Base-by-base conservation (phyloP, 2,797 vertebrate genomes). In the Pelodytes ibericus region DNA sequence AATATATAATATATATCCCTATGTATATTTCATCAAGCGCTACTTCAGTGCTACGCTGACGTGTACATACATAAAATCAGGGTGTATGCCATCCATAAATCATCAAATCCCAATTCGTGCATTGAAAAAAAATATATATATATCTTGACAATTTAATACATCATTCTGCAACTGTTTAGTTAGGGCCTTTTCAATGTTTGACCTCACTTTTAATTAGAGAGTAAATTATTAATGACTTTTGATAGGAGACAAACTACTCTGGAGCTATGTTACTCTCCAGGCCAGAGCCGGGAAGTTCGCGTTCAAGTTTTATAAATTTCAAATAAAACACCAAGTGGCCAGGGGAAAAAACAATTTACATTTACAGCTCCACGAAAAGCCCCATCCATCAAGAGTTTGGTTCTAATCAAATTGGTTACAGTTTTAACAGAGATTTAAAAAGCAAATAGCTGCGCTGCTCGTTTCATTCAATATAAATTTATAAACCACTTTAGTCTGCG, bases 201-300 rank as follows among this genome's bases (percentile, higher is more conserved):
- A 92, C 91, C 92, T 92, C 90, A 91, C 90, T 92, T 94, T 92
- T 94, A 93, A 94, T 93, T 92, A 93, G 92, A 91, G 91, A 85
- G 87, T 93, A 90, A 92, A 93, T 93, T 91, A 93, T 93, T 93
- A 91, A 93, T 91, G 88, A 84, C 71, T 3, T 86, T 85, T 87
- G 89, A 90, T 90, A 89, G 90, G 87, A 89, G 89, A 88, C 79
- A 73, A 85, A 89, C 82, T 89, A 61, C 86, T 86, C 62, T 29
- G 72, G 78, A 88, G 84, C 81, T 79, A 65, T 81, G 83, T 84
- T 75, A 83, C 85, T 88, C 90, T 88, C 80, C 61, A 80, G 85
- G 87, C 83, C 56, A 77, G 83, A 84, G 86, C 85, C 81, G 81
- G 83, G 81, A 88, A 83, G 79, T 81, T 80, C 72, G 80, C 80